A percentile compares a stretch with the other conserved stretches of the same genome.
Conservation (phyloP, 2,797 vertebrate genomes). For the Setipinna tenuifilis region DNA sequence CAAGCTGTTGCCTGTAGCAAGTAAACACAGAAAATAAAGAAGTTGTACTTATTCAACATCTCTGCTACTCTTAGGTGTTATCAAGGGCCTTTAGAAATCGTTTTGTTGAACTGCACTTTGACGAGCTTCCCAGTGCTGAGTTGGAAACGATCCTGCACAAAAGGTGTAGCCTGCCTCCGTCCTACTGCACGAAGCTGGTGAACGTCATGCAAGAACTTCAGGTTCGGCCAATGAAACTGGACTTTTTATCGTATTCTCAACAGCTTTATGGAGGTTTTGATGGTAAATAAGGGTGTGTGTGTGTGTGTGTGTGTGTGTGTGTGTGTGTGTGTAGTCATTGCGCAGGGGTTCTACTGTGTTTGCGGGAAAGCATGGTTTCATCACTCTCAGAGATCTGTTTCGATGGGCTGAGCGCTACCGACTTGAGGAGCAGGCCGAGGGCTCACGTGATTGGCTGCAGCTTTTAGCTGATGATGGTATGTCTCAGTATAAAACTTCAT, state of each 20-base stretch:
- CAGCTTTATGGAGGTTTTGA: constrained; percentile 29
- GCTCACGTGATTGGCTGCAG: constrained; percentile 91
- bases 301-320: constrained; percentile 13
- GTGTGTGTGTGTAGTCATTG: constrained; percentile 76
- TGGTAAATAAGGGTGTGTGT: not conserved
- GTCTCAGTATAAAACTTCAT: not conserved
- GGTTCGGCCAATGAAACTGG: constrained; percentile 65
- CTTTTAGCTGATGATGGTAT: constrained; percentile 94
- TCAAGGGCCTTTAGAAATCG: constrained; percentile 97
- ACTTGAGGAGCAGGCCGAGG: constrained; percentile 80
- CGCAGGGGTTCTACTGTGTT: constrained; percentile 93
- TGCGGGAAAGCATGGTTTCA: constrained; percentile 96
- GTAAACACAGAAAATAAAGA: not conserved
- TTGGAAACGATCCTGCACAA: constrained; percentile 93
- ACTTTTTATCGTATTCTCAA: not conserved
- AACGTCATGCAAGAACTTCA: constrained; percentile 95
- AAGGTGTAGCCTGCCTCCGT: constrained; percentile 90
- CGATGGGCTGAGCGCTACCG: constrained; percentile 96
- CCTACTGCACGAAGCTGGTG: constrained; percentile 92
- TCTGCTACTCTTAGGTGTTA: constrained; percentile 77
- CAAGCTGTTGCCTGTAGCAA: not conserved
- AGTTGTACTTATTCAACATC: not conserved
- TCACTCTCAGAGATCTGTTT: constrained; percentile 94
- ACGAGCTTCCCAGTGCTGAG: constrained; percentile 90
- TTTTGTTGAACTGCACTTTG: constrained; percentile 96